phyloP scores from a whole-genome alignment of 2,888 invertebrate genomes.

The Agrochola lychnidis region DNA sequence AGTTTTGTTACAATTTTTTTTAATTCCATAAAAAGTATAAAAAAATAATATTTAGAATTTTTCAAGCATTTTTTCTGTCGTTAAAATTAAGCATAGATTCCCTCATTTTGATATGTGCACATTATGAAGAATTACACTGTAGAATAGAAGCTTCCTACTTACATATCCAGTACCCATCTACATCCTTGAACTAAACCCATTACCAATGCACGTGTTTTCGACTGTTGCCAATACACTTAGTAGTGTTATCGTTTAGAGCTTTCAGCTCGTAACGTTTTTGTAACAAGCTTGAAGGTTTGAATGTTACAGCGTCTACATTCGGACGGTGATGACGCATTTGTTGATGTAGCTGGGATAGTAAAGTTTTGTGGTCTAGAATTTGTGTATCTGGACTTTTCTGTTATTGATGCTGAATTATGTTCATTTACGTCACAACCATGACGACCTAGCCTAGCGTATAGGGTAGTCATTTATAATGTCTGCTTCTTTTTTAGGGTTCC shows the following conservation, averaged over 20 bases:
- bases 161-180: background rate
- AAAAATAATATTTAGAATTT: too few species aligned
- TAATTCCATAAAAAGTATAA: too few species aligned
- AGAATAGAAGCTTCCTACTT: background rate
- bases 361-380: conserved; percentile 26
- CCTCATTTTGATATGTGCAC: too few species aligned
- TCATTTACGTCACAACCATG: background rate
- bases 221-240: conserved; percentile 51
- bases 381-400: background rate
- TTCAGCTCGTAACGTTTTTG: conserved; percentile 46
- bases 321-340: conserved; percentile 34
- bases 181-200: conserved; percentile 17
- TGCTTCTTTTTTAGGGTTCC: background rate
- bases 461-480: background rate
- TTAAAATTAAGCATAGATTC: too few species aligned
- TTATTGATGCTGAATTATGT: background rate
- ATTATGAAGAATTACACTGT: too few species aligned
- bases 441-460: background rate
- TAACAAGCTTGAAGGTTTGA: conserved; percentile 40
- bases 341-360: background rate
- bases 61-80: too few species aligned
- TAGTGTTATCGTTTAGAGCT: conserved; percentile 41
- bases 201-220: conserved; percentile 35
- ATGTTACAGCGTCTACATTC: conserved; percentile 11
- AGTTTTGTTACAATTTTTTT: too few species aligned